Conservation (phyloP, 2,888 invertebrate species). For the Drosophila yooni region DNA sequence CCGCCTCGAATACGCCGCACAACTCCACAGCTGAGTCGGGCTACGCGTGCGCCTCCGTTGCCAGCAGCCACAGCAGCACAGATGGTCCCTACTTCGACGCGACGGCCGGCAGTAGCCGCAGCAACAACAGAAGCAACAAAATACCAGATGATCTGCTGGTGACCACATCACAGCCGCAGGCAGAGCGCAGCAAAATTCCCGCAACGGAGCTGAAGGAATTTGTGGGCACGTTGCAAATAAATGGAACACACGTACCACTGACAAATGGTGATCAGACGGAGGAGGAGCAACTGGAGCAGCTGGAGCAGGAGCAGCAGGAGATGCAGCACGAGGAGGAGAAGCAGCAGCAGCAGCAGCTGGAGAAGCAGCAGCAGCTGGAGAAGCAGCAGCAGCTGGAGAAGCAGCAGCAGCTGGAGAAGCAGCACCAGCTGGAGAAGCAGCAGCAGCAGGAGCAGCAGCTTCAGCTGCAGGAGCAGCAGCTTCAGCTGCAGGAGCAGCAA, state of each 20-base stretch:
- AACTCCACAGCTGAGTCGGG: conserved; percentile 85
- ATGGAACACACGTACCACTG: conserved; percentile 53
- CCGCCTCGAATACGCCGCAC: conserved; percentile 86
- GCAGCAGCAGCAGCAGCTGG: conserved; percentile 16
- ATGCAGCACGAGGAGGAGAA: not conserved
- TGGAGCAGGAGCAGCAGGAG: conserved; percentile 34
- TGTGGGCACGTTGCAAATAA: conserved; percentile 44
- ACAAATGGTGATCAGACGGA: conserved; percentile 64
- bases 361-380: conserved; percentile 18
- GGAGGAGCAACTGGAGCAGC: conserved; percentile 1
- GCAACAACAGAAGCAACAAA: conserved; percentile 59
- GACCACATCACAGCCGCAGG: conserved; percentile 36
- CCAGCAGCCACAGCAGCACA: conserved; percentile 85
- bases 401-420: not conserved
- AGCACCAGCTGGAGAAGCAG: not conserved
- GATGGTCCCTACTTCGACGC: conserved; percentile 86
- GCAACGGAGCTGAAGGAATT: conserved; percentile 47
- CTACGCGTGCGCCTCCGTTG: conserved; percentile 86
- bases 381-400: not conserved
- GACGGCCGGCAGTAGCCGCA: conserved; percentile 65
- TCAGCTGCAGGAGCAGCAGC: conserved; percentile 1
- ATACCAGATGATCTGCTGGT: conserved; percentile 44
- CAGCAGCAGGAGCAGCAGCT: not conserved
- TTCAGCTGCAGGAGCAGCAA: conserved; percentile 20
- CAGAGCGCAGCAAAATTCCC: conserved; percentile 34